Percentiles rank a stretch among this genome's conserved stretches.
phyloP scores from a whole-genome alignment of 2,797 vertebrate species.

The Amphiprion clarkii region DNA sequence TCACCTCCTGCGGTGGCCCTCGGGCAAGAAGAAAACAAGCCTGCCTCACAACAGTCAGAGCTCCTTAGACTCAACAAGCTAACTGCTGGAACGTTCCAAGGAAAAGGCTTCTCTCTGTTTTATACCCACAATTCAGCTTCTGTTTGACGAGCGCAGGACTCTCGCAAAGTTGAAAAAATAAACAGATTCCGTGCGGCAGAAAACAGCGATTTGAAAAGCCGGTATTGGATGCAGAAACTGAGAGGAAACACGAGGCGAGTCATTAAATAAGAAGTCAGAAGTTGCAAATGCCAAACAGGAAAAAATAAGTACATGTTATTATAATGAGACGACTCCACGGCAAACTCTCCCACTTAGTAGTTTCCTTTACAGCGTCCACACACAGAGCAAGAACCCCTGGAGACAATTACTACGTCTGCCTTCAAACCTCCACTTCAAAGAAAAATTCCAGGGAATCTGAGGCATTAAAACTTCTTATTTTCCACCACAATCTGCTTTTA shows the following conservation, averaged over 20 bases:
- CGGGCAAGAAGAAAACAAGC: constrained; percentile 79
- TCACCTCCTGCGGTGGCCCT: constrained; percentile 83
- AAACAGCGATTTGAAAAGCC: constrained; percentile 25
- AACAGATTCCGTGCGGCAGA: constrained; percentile 30
- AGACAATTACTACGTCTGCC: constrained; percentile 79
- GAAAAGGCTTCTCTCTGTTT: constrained; percentile 48
- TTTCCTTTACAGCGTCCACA: constrained; percentile 42
- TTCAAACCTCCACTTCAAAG: constrained; percentile 76
- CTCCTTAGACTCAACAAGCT: constrained; percentile 75
- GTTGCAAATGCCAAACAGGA: constrained; percentile 2
- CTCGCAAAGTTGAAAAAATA: constrained; percentile 30
- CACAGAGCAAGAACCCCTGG: constrained; percentile 60
- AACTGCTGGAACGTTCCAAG: constrained; percentile 72
- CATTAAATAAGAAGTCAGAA: constrained; percentile 20
- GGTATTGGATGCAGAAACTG: neutral
- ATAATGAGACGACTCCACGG: constrained; percentile 33
- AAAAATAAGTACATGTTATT: constrained; percentile 13
- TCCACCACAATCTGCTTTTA: constrained; percentile 70
- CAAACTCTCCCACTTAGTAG: constrained; percentile 34
- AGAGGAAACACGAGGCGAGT: neutral
- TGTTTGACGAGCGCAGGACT: constrained; percentile 49
- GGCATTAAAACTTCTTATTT: constrained; percentile 80
- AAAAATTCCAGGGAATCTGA: constrained; percentile 68
- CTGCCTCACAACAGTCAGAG: constrained; percentile 74
- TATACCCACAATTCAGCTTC: constrained; percentile 62